phyloP scores from a whole-genome alignment of 92 coral and sea anemone species.

The Virgularia gustaviana region DNA sequence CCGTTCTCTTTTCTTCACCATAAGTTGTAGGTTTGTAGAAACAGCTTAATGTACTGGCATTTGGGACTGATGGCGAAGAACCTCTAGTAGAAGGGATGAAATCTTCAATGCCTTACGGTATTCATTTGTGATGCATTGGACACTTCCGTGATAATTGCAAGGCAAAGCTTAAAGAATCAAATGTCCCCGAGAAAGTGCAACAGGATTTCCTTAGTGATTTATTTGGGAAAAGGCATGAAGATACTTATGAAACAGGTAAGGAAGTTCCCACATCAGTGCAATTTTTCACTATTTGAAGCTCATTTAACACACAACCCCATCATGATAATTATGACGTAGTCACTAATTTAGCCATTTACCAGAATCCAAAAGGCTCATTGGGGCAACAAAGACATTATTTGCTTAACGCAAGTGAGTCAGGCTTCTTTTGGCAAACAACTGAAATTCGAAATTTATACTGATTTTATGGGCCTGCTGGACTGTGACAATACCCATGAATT shows the following conservation, averaged over 20 bases:
- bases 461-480: slow-evolving; percentile 19
- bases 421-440: no score
- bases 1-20: background rate
- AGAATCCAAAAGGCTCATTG: no score
- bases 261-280: no score
- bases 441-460: no score
- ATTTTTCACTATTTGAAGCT: no score
- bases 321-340: background rate
- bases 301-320: background rate
- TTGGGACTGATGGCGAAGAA: slow-evolving; percentile 64
- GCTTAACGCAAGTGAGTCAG: no score
- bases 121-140: slow-evolving; percentile 56
- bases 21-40: background rate
- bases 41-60: slow-evolving; percentile 46
- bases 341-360: no score
- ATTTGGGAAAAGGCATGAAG: slow-evolving; percentile 4
- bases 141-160: slow-evolving; percentile 54
- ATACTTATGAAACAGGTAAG: background rate
- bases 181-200: slow-evolving; percentile 37
- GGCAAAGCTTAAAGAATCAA: slow-evolving; percentile 24
- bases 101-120: slow-evolving; percentile 47
- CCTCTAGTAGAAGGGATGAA: slow-evolving; percentile 50
- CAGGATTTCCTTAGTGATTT: slow-evolving; percentile 16
- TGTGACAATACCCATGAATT: slow-evolving; percentile 14
- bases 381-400: no score